Conservation (phyloP, 2,113 vertebrate species). For the Marmota flaviventris region DNA sequence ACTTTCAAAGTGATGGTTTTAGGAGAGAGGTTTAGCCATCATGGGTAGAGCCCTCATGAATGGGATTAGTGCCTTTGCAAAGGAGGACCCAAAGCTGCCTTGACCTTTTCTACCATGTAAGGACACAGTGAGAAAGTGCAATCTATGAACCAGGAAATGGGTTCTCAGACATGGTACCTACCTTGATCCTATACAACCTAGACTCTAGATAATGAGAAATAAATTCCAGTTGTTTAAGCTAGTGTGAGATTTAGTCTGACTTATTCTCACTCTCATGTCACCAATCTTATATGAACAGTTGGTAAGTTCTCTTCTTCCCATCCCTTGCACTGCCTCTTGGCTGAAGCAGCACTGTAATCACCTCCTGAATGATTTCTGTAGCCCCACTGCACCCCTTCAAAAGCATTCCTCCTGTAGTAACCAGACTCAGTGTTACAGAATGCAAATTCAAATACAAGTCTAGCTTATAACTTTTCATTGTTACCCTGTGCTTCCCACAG, state of each 20-base stretch:
- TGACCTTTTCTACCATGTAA: background rate
- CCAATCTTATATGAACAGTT: background rate
- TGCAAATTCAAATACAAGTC: background rate
- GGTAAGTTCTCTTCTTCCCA: background rate
- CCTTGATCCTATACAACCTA: background rate
- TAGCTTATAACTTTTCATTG: background rate
- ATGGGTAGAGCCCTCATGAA: background rate
- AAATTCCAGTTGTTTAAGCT: background rate
- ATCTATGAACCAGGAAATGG: background rate
- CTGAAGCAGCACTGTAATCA: background rate
- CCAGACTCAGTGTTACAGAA: constrained; percentile 18
- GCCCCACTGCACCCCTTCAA: background rate
- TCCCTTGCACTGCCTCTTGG: background rate
- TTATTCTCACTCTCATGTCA: background rate
- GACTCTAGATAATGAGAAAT: background rate
- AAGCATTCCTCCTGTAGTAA: constrained; percentile 13
- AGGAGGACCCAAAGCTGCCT: background rate
- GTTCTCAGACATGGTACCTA: background rate
- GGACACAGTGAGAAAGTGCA: background rate
- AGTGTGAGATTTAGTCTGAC: background rate
- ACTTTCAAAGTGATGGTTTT: background rate
- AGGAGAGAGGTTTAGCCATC: background rate
- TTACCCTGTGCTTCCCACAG: background rate
- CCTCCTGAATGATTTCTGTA: background rate
- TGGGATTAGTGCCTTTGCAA: background rate